Conservation (phyloP, 2,797 vertebrate genomes). For the Morelia viridis region DNA sequence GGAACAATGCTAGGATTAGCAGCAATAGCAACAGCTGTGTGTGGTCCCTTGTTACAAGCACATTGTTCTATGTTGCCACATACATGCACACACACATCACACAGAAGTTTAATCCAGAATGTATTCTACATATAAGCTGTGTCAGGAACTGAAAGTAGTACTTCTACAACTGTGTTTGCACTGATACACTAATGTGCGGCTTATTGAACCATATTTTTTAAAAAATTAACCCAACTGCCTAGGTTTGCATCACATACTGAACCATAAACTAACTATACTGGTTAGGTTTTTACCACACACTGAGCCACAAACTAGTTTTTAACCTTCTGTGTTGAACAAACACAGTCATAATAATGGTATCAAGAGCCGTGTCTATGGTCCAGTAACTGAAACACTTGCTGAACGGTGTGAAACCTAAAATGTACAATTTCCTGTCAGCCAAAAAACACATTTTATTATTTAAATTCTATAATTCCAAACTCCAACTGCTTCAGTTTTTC, state of each 20-base stretch:
- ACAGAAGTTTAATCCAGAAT: background rate
- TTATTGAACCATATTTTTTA: background rate
- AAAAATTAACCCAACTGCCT: background rate
- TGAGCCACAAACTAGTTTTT: background rate
- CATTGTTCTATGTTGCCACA: background rate
- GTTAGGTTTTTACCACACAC: background rate
- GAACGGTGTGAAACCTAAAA: background rate
- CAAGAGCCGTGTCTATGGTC: constrained; percentile 19
- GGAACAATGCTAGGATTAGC: background rate
- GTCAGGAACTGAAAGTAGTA: background rate
- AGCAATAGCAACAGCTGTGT: background rate
- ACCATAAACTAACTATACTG: background rate
- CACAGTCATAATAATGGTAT: background rate
- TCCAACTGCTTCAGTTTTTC: background rate
- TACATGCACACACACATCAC: background rate
- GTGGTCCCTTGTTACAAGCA: background rate
- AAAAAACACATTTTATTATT: background rate
- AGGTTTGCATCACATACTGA: background rate
- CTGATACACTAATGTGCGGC: background rate
- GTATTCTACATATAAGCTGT: background rate
- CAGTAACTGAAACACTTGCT: background rate
- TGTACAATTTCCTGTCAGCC: background rate
- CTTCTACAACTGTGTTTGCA: background rate
- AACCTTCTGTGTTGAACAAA: background rate
- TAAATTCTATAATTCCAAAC: background rate